phyloP scores from a whole-genome alignment of 2,888 invertebrate species.

The Leucophenga montana region DNA sequence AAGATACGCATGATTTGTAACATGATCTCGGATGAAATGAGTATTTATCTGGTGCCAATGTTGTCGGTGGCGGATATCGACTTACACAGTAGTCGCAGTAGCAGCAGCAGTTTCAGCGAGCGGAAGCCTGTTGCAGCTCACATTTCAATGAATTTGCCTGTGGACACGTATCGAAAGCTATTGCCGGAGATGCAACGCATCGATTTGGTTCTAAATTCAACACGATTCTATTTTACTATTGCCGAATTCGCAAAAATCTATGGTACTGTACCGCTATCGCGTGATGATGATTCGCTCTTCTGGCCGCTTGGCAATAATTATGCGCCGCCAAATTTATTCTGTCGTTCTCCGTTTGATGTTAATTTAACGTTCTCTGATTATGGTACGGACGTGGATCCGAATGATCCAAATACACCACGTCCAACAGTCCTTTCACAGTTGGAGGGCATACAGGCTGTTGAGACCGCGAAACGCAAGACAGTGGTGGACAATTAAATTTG shows the following conservation, averaged over 20 bases:
- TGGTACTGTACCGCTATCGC: slow-evolving; percentile 43
- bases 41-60: neutral
- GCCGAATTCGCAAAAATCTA: slow-evolving; percentile 51
- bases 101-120: slow-evolving; percentile 7
- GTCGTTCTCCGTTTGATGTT: slow-evolving; percentile 63
- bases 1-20: slow-evolving; percentile 51
- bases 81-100: neutral
- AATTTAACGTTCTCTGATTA: slow-evolving; percentile 66
- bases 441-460: neutral
- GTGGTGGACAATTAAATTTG: too few species aligned
- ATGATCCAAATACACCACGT: slow-evolving; percentile 26
- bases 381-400: slow-evolving; percentile 43
- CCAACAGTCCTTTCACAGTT: slow-evolving; percentile 20
- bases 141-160: slow-evolving; percentile 21
- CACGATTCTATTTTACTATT: slow-evolving; percentile 58
- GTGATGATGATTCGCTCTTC: slow-evolving; percentile 58
- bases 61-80: neutral
- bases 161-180: slow-evolving; percentile 49
- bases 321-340: slow-evolving; percentile 59
- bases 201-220: slow-evolving; percentile 58
- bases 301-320: slow-evolving; percentile 68
- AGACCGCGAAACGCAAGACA: too few species aligned
- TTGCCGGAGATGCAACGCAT: slow-evolving; percentile 66
- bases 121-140: neutral
- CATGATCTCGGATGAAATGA: slow-evolving; percentile 28